Evolutionary conservation across 92 coral and sea anemone species (phyloP), one percentile per base, ranked within the genome.

Genomic region (Phymanthus crucifer): DNA sequence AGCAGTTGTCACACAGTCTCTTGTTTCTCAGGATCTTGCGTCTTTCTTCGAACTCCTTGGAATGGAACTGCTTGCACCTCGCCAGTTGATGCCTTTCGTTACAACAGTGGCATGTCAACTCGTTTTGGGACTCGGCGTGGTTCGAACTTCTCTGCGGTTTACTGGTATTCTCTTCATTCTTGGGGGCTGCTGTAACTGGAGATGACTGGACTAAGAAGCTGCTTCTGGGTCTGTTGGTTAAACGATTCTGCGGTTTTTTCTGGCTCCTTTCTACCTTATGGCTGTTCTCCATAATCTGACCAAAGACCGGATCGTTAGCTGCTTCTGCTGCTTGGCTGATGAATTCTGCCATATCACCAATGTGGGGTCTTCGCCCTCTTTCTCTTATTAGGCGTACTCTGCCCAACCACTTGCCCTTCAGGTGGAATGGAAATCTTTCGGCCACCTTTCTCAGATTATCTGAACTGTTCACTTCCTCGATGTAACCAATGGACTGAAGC

Each of bases 1-100:
- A 83, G 56, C 95, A 91, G 70, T 91, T 91, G 61, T 88, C 86
- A 27, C 92, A 90, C 47, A 90, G 86, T 3, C 80, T 82, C n/a
- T 72, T 85, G 17, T 66, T 69, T 35, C 84, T 81, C 36, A 87
- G 66, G 45, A 90, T 43, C 69, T 78, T 87, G 69, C 83, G n/a
- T 70, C 91, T 73, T 50, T 90, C 91, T 36, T 81, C 87, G 37
- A 66, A 45, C 0, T 85, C 48, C 64, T 74, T 87, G 69, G 66
- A 77, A 48, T 73, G 78, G 48, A 83, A 87, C 29, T 75, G 66
- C 21, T 74, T 29, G 65, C 95, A 91, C 46, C 84, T 89, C 19
- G 88, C 76, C 47, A 87, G 79, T 87, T 78, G 70, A 73, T 86
- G 81, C 52, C 69, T 72, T 7, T 77, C 90, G 31, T 77, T 70